Evolutionary conservation across 1,140 invertebrate species (phyloP), one percentile per base, ranked within the genome.

Genomic region (Zelostemma sp.): DNA sequence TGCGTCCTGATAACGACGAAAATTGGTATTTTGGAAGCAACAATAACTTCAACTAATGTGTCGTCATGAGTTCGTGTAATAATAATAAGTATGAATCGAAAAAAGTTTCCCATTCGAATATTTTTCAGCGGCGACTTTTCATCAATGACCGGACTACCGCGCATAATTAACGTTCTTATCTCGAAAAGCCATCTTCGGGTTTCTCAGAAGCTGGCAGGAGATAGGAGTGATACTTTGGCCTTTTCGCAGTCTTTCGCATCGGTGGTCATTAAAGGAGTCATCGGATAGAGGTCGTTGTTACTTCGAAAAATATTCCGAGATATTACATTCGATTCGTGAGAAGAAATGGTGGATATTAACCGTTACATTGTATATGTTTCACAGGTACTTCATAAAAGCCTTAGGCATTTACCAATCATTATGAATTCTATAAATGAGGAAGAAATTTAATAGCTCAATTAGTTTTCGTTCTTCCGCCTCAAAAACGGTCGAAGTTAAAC

Each of bases 141-240:
- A 11, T 1, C 35, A 11, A 38, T 38, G 9, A 45, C 9, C 33
- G 53, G 16, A 45, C 51, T 48, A 59, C 45, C 43, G 57, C 49
- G 21, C 46, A 17, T 59, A 59, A n/a, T 16, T 40, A 16, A 8
- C 25, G 8, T 28, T 46, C 8, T 49, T 46, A 70, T 70, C 68
- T 70, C 60, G 63, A 8, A 61, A 74, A 64, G 61, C 64, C 72
- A 71, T 74, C 72, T n/a, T n/a, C n/a, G n/a, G n/a, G n/a, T n/a
- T n/a, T n/a, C n/a, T n/a, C n/a, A n/a, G n/a, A n/a, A n/a, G n/a
- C n/a, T 12, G 19, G 25, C 8, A 25, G 14, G 25, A 28, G 47
- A 49, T 31, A 47, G 25, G 19, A 49, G 19, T 43, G 6, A 16
- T 43, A 43, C 40, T 43, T 12, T 15, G 35, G 5, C 12, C 12